Evolutionary conservation across 2,113 vertebrate genomes (phyloP), one percentile per base, ranked within the genome.

Genomic region (Synodontis membranacea): DNA sequence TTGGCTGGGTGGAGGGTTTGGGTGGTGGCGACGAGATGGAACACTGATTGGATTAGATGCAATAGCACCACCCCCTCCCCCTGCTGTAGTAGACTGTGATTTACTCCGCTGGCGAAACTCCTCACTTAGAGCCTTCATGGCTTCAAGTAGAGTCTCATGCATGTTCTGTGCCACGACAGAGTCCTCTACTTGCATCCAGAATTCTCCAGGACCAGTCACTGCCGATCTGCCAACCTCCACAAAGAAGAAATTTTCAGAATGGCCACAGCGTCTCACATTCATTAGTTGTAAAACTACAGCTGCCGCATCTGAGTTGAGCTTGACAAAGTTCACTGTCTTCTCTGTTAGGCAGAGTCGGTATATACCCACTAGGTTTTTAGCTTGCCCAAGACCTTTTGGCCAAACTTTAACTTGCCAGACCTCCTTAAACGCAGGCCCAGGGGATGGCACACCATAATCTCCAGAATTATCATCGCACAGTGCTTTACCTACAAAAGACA

Each of bases 151-250:
- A 0, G 95, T 96, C 90, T 97, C 94, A 5, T 96, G 96, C 93
- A 97, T 97, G 93, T 96, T 97, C 91, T 96, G 95, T 72, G 96
- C 96, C 46, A 96, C 95, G 34, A 95, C 94, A 0, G 94, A 93
- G 74, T 97, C 95, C 0, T 96, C 95, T 37, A 95, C 95, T 94
- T 96, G 95, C 95, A 97, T 96, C 96, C 96, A 97, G 91, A 97
- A 95, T 93, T 96, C 96, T 64, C 96, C 93, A 0, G 96, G 95
- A 21, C 96, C 95, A 0, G 94, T 96, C 62, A 96, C 94, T 0
- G 94, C 96, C 0, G 93, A 96, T 21, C 93, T 93, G 19, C 96
- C 94, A 6, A 97, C 96, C 89, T 97, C 96, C 31, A 96, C 94
- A 8, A 97, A 96, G 88, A 97, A 97, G 86, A 95, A 96, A 84